phyloP scores from a whole-genome alignment of 1,140 invertebrate genomes.

The Hycleus phaleratus region DNA sequence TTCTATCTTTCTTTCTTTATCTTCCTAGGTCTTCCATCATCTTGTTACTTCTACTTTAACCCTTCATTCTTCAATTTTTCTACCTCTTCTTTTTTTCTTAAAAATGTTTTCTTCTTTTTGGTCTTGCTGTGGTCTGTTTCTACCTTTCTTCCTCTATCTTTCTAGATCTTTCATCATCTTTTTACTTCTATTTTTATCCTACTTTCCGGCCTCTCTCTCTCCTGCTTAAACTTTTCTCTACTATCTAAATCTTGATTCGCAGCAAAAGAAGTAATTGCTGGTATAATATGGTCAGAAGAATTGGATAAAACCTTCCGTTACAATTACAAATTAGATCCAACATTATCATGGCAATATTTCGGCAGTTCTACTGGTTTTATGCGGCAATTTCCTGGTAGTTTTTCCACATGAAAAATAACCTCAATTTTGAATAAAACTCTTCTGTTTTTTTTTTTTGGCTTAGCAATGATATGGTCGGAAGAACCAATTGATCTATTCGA shows the following conservation, averaged over 20 bases:
- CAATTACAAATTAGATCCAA: conserved; percentile 82
- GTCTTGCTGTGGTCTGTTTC: too few species aligned
- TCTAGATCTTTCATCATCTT: too few species aligned
- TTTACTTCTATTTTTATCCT: too few species aligned
- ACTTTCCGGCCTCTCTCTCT: too few species aligned
- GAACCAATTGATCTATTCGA: conserved; percentile 65
- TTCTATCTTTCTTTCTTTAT: too few species aligned
- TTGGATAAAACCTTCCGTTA: conserved; percentile 80
- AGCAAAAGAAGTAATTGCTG: conserved; percentile 58
- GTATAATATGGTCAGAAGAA: conserved; percentile 74
- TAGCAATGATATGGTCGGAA: conserved; percentile 40
- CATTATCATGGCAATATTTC: conserved; percentile 95
- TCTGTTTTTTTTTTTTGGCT: conserved; percentile 7
- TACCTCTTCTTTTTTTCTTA: too few species aligned
- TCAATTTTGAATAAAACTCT: neutral
- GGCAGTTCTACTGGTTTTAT: conserved; percentile 92
- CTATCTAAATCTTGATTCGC: conserved; percentile 24
- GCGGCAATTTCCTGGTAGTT: conserved; percentile 80
- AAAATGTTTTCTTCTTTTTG: too few species aligned
- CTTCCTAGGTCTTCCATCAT: too few species aligned
- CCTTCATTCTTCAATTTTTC: too few species aligned
- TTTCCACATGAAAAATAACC: neutral
- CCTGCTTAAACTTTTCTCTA: too few species aligned
- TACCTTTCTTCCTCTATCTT: too few species aligned
- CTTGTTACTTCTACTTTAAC: too few species aligned